Evolutionary conservation across 2,888 invertebrate genomes (phyloP).

Genomic region (Octodonta nipae): DNA sequence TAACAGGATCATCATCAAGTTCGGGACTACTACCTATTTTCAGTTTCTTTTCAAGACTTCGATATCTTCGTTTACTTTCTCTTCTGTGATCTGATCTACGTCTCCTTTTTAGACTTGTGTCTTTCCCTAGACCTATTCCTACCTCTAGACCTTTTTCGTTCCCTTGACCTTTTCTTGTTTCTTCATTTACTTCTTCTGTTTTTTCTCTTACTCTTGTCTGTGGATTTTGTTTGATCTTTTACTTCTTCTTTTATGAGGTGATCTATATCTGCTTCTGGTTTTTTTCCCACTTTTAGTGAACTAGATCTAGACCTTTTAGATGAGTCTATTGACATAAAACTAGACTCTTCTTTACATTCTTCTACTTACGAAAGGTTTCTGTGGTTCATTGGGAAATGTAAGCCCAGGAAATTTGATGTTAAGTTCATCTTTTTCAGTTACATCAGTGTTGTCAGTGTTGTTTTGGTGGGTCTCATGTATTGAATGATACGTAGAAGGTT

Average conservation of each 20-base stretch:
- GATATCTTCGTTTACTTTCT: slow-evolving; percentile 16
- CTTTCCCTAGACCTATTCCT: slow-evolving; percentile 20
- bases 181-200: slow-evolving; percentile 4
- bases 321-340: slow-evolving; percentile 56
- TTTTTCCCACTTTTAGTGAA: slow-evolving; percentile 13
- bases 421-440: slow-evolving; percentile 13
- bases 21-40: slow-evolving; percentile 36
- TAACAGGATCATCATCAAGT: slow-evolving; percentile 60
- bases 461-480: slow-evolving; percentile 67
- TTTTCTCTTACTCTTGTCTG: slow-evolving; percentile 10
- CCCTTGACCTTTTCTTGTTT: slow-evolving; percentile 15
- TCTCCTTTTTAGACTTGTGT: slow-evolving; percentile 20
- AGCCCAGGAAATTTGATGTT: slow-evolving; percentile 59
- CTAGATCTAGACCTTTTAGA: slow-evolving; percentile 21
- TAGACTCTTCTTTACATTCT: slow-evolving; percentile 20
- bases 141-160: slow-evolving; percentile 23
- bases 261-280: slow-evolving; percentile 25
- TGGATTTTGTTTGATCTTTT: slow-evolving; percentile 20
- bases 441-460: slow-evolving; percentile 14
- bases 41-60: slow-evolving; percentile 17
- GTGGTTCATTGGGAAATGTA: slow-evolving; percentile 64
- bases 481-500: slow-evolving; percentile 89
- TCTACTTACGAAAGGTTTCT: slow-evolving; percentile 31
- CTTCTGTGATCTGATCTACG: slow-evolving; percentile 19
- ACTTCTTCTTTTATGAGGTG: slow-evolving; percentile 23